Conservation (phyloP, 1,140 invertebrate species). For the Chionoecetes opilio region DNA sequence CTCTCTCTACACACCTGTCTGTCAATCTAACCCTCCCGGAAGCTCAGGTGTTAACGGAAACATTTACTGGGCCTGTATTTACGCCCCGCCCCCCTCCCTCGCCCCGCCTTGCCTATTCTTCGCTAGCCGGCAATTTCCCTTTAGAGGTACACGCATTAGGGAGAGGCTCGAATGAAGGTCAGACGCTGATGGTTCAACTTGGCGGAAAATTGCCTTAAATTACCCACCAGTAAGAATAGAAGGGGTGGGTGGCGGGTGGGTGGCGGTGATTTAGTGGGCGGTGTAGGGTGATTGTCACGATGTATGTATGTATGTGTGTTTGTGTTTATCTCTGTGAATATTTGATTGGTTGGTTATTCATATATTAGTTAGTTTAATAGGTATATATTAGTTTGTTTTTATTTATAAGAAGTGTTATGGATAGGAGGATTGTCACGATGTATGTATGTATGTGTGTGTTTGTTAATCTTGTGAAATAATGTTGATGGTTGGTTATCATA, state of each 20-base stretch:
- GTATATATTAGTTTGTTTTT: no score
- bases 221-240: not conserved
- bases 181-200: not conserved
- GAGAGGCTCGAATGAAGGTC: not conserved
- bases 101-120: not conserved
- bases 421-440: no score
- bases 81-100: not conserved
- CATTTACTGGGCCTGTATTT: not conserved
- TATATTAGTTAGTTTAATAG: no score
- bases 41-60: constrained; percentile 7
- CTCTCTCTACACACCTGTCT: not conserved
- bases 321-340: not conserved
- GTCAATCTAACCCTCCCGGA: not conserved
- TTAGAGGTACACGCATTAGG: not conserved
- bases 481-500: no score
- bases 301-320: not conserved
- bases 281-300: not conserved
- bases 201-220: not conserved
- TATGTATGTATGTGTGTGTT: no score
- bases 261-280: not conserved
- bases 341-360: no score
- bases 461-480: no score
- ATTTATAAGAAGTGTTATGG: no score
- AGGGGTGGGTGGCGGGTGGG: constrained; percentile 16
- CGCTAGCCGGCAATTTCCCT: not conserved